phyloP scores from a whole-genome alignment of 2,113 vertebrate genomes.

The Oncorhynchus masou region DNA sequence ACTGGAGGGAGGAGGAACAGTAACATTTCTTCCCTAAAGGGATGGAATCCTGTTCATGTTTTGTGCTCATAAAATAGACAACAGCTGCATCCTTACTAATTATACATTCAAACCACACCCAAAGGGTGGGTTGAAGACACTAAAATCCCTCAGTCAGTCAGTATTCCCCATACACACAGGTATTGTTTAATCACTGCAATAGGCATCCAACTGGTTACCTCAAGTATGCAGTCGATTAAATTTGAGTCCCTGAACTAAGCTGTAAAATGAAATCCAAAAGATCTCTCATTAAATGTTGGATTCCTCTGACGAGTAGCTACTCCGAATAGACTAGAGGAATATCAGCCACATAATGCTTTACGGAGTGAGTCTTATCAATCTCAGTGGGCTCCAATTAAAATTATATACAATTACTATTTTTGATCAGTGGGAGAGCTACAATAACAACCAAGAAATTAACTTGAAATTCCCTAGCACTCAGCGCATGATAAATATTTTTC shows the following conservation, averaged over 20 bases:
- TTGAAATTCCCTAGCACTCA: conserved; percentile 37
- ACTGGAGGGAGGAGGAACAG: background rate
- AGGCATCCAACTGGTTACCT: no score
- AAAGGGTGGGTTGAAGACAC: no score
- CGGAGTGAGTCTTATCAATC: background rate
- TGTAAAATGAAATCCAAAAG: no score
- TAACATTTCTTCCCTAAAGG: background rate
- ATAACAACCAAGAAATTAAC: conserved; percentile 17
- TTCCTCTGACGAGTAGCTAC: background rate
- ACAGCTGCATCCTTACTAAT: conserved; percentile 2
- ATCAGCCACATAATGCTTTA: conserved; percentile 2
- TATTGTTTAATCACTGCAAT: no score
- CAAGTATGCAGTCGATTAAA: no score
- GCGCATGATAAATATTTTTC: conserved; percentile 33
- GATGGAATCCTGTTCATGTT: conserved; percentile 1
- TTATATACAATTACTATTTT: no score
- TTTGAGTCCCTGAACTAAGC: no score
- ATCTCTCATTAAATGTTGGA: background rate
- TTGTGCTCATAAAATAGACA: conserved; percentile 27
- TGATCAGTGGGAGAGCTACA: conserved; percentile 30
- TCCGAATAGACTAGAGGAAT: background rate
- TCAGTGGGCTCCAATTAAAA: conserved; percentile 11
- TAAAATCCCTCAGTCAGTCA: no score
- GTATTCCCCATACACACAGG: no score
- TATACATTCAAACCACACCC: conserved; percentile 8